Base-by-base conservation (phyloP, 2,797 vertebrate genomes). In the Phataginus tricuspis region DNA sequence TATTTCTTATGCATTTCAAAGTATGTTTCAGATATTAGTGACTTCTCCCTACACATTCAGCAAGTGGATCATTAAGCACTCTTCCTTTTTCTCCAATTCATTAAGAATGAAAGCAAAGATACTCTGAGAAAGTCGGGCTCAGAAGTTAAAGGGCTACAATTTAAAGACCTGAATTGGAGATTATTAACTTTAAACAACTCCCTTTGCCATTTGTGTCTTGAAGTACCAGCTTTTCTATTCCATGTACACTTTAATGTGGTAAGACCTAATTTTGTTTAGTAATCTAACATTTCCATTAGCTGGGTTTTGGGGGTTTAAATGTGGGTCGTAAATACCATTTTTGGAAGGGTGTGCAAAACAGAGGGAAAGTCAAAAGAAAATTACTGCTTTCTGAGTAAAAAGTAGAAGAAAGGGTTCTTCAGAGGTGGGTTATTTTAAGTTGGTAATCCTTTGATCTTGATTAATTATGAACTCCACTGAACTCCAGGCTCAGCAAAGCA, bases 401-500 rank as follows among this genome's bases (percentile, higher is more conserved):
- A 74, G 29, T 84, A 63, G 86, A 94, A 88, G 82, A 79, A 75
- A 84, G 53, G 23, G 19, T 85, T 97, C 80, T 85, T 86, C 27
- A 42, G 82, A 78, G 63, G 9, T 51, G 4, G 68, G 72, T 96
- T 86, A 42, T 91, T 92, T 87, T 59, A 87, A 89, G 85, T 45
- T 92, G 83, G 59, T 74, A 77, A 95, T 95, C 82, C 74, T 96
- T 97, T 96, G 92, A 91, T 96, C 96, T 80, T 92, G 88, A 96
- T 92, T 97, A 94, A 89, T 96, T 83, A 95, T 91, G 96, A 97
- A 95, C 77, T 79, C 86, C 42, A 66, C 86, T 64, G 66, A 96
- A 93, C 86, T 79, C 66, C 4, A 3, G 83, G 66, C 86, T 85
- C 63, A 21, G 93, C 31, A 85, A 39, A 95, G 78, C 49, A 78